Evolutionary conservation across 2,888 invertebrate species (phyloP), one percentile per base, ranked within the genome.

Genomic region (Elegia similella): DNA sequence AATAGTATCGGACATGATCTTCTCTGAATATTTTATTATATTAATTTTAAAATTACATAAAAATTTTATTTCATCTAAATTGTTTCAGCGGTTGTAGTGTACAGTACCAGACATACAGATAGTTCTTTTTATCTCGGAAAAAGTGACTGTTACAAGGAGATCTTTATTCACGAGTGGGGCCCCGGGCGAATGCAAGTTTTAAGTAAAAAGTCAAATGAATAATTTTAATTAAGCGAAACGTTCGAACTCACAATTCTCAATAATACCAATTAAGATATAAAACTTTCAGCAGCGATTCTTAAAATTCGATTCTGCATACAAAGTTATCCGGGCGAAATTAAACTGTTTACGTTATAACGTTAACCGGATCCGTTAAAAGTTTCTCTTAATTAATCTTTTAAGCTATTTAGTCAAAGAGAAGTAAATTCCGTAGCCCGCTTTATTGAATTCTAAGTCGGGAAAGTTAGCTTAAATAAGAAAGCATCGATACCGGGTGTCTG

Each of bases 381-480:
- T 88, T 78, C 70, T 78, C 78, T 79, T 87, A 86, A 88, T 89
- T 88, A 89, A 88, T 88, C 84, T 82, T 82, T 83, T 84, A 77
- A 86, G 83, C 81, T 84, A 86, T 88, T 88, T 87, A 88, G 84
- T 85, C 87, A 86, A 86, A 88, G 86, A 81, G 82, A 82, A 84
- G 79, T 80, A 78, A 87, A 86, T 85, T 85, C 86, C 86, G 81
- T 77, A 76, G 78, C 78, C 76, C 72, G 83, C 86, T 85, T 87
- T 86, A 86, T 86, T 87, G 84, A 88, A 88, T 84, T 85, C 86
- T 84, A 80, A 84, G 80, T 78, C 79, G 74, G 77, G 76, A 78
- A 86, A 88, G 82, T 87, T 88, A 75, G 73, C 73, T 84, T 86
- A 84, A 85, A 84, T 83, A 84, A 82, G 80, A 84, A 88, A 83